Evolutionary conservation across 92 coral and sea anemone genomes (phyloP), one percentile per base, ranked within the genome.

Genomic region (Porites cylindrica): DNA sequence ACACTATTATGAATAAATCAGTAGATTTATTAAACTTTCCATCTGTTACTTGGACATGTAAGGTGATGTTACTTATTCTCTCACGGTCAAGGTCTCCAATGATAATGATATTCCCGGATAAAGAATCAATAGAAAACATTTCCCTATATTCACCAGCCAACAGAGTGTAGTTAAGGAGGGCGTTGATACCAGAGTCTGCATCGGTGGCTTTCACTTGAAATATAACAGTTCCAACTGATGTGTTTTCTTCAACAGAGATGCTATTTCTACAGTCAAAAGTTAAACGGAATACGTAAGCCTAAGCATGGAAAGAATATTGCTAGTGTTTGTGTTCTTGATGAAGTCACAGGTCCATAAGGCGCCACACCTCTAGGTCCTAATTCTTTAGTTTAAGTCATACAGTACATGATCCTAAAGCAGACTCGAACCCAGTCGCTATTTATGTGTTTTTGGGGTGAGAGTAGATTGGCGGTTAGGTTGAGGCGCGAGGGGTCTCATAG

Each of bases 131-230:
- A 1, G 13, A 32, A 59, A 88, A 88, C 21, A 54, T 54, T 14
- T 29, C 59, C 0, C 62, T 16, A 58, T 77, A 75, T n/a, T 77
- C 80, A 38, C 91, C 61, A 10, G 79, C 65, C 51, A 85, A 63
- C 75, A 88, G 32, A 16, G 60, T 50, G 21, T 88, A 88, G 12
- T 50, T 77, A 59, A 88, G 76, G 43, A 50, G 38, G 50, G 88
- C 58, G 60, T 88, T 76, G 71, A 52, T 77, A 14, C 75, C 84
- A 20, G 75, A 70, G 71, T 88, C 91, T 59, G 76, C 78, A 47
- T 88, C 91, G 11, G 59, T 63, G 47, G 91, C 91, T 26, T 69
- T 74, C 9, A 76, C 91, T 88, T 76, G 82, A 68, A 67, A 82
- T 47, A 88, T 81, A 19, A 24, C 43, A 43, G 74, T 82, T 4